Evolutionary conservation across 2,888 invertebrate species (phyloP).

Genomic region (Bombylius major): DNA sequence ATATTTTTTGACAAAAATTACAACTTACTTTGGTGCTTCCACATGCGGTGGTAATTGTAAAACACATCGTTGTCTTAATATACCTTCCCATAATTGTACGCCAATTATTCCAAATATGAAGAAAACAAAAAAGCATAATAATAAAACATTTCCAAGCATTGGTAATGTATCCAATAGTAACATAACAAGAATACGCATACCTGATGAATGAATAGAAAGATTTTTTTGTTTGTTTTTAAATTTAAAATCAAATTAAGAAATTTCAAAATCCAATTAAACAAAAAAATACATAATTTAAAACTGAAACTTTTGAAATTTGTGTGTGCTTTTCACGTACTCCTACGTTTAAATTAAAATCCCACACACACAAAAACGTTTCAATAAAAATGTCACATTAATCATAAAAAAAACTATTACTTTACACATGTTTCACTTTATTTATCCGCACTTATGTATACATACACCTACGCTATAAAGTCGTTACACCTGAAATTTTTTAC

Average conservation of each 20-base stretch:
- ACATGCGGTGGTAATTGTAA: slow-evolving; percentile 58
- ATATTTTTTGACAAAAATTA: neutral
- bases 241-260: too few species aligned
- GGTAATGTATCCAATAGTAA: slow-evolving; percentile 94
- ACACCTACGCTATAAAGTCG: too few species aligned
- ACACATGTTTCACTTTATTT: too few species aligned
- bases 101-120: slow-evolving; percentile 99
- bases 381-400: too few species aligned
- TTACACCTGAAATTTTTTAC: too few species aligned
- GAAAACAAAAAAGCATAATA: slow-evolving; percentile 99
- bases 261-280: neutral
- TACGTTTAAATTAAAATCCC: too few species aligned
- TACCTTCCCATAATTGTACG: slow-evolving; percentile 98
- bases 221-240: too few species aligned
- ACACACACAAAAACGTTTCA: too few species aligned
- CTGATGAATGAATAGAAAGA: slow-evolving; percentile 46
- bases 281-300: neutral
- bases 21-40: slow-evolving; percentile 63
- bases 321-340: too few species aligned
- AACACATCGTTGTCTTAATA: slow-evolving; percentile 87
- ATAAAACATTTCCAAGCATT: slow-evolving; percentile 96
- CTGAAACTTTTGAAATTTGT: neutral
- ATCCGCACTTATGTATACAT: too few species aligned
- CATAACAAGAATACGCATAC: slow-evolving; percentile 98
- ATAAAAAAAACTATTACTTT: too few species aligned